phyloP scores from a whole-genome alignment of 2,797 vertebrate species.

The Natrix natrix region DNA sequence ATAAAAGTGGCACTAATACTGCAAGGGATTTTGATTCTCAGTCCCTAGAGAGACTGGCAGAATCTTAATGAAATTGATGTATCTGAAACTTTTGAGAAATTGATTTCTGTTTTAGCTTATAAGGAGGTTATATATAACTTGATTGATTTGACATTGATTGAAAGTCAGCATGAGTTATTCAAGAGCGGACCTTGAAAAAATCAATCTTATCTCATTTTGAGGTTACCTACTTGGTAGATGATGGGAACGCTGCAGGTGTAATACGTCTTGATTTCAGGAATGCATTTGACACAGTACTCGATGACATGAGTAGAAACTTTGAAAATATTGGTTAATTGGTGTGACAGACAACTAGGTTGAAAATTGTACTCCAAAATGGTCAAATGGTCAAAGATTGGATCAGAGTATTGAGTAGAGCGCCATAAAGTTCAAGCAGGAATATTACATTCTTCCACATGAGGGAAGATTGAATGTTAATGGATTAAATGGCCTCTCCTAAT shows the following conservation, averaged over 20 bases:
- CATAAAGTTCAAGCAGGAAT: background rate
- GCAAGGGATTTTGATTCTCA: no score
- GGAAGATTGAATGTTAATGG: background rate
- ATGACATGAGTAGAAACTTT: background rate
- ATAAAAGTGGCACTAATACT: no score
- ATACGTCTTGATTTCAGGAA: background rate
- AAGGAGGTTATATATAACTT: background rate
- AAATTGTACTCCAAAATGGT: background rate
- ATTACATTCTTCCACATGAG: background rate
- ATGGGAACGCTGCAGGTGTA: background rate
- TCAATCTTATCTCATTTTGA: background rate
- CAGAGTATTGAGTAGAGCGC: background rate
- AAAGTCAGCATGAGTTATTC: background rate
- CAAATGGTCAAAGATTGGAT: no score
- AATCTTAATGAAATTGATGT: background rate
- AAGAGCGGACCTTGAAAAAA: background rate
- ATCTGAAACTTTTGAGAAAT: background rate
- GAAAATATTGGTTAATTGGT: background rate
- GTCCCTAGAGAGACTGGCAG: background rate
- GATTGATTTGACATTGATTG: background rate
- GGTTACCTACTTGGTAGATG: background rate
- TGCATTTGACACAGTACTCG: background rate
- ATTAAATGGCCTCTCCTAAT: background rate
- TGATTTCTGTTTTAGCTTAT: background rate
- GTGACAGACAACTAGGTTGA: background rate